A percentile compares a stretch with the other conserved stretches of the same genome.
Conservation (phyloP, 2,113 vertebrate genomes). For the Neodontobutis hainanensis region DNA sequence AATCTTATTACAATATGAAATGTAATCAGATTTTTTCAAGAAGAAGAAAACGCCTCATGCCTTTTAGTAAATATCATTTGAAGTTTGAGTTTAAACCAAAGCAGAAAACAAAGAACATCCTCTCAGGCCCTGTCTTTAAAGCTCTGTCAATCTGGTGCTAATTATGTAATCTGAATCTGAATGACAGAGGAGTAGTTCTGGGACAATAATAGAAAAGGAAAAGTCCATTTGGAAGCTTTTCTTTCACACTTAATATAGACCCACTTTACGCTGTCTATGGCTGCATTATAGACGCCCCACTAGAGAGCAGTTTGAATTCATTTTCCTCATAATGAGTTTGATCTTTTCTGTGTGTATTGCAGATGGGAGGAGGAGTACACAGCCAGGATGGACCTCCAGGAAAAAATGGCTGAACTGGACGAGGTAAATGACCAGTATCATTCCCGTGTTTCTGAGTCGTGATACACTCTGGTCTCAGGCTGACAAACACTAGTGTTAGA, state of each 20-base stretch:
- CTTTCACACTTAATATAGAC: conserved; percentile 8
- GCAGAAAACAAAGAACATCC: too few relatives aligned
- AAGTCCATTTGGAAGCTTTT: too few relatives aligned
- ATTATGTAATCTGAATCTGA: neutral
- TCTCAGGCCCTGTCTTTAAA: too few relatives aligned
- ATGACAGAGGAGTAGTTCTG: neutral
- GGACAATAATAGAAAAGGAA: neutral
- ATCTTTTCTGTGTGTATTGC: neutral
- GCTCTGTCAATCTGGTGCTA: too few relatives aligned
- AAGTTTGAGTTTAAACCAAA: too few relatives aligned
- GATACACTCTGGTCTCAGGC: too few relatives aligned
- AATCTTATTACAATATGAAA: too few relatives aligned
- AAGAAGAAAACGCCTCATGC: too few relatives aligned
- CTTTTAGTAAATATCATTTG: too few relatives aligned
- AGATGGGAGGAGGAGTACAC: conserved; percentile 78
- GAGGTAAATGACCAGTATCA: conserved; percentile 53
- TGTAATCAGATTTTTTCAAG: too few relatives aligned
- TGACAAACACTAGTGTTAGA: too few relatives aligned
- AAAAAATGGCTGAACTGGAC: conserved; percentile 73
- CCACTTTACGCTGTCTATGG: neutral
- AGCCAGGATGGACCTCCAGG: conserved; percentile 73
- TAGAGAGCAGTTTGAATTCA: neutral
- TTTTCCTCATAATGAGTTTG: neutral
- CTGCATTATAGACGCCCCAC: neutral
- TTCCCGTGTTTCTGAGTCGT: too few relatives aligned